Evolutionary conservation across 2,888 invertebrate genomes (phyloP), one percentile per base, ranked within the genome.

Genomic region (Xanthorhoe spadicearia): DNA sequence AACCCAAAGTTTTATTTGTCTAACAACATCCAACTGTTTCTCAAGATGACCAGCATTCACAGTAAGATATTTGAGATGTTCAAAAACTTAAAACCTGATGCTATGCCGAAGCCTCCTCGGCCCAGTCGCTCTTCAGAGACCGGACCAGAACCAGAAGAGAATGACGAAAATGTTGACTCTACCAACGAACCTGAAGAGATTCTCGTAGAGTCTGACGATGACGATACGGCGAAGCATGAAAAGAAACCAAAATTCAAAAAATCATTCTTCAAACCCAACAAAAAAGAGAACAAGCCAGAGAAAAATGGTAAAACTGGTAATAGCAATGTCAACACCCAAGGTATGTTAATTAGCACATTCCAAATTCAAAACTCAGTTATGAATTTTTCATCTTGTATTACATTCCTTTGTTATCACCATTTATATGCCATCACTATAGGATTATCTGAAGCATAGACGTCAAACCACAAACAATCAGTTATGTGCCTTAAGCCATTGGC

Each of bases 41-140:
- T 4, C 18, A 71, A 67, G 66, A 84, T 83, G 85, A 75, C 82
- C 57, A 72, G 77, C 51, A 68, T 85, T 56, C 78, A 80, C 64
- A 64, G 61, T 54, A 90, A 85, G 77, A 74, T 92, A 59, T 77
- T 88, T 55, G 89, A 92, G 67, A 84, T 88, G 64, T 88, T 94
- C 70, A 85, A 88, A 50, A 87, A 90, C 64, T 71, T 94, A 43
- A 94, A 93, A 70, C 87, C 94, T 0, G 94, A 94, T 72, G 94
- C 94, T 8, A 85, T 90, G 48, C 94, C 94, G 0, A 88, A 88
- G 74, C 84, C 93, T 6, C 94, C 94, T 0, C 83, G 94, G 49
- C 77, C 82, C 38, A 73, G 72, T 46, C 73, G 74, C 15, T 76
- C 73, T n/a, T 71, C 76, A 19, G 70, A 72, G 38, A 52, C 66